Evolutionary conservation across 2,888 invertebrate genomes (phyloP).

Genomic region (Drosophila kanekoi): DNA sequence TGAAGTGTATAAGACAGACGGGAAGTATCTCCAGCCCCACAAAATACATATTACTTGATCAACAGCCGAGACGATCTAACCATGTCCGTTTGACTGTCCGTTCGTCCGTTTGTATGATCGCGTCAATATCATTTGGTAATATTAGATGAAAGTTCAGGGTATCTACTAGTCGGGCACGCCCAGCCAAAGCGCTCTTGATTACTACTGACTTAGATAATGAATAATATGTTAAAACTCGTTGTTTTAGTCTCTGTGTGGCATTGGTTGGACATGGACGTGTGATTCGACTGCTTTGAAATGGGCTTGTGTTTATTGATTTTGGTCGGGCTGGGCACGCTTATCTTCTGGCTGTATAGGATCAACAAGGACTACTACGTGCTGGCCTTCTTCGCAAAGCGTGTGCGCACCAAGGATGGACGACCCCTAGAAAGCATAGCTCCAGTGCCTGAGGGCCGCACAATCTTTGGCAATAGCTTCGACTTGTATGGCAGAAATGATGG

Average conservation of each 20-base stretch:
- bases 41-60: too few relatives aligned
- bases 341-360: slow-evolving; percentile 54
- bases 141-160: too few relatives aligned
- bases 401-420: slow-evolving; percentile 70
- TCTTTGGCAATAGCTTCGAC: slow-evolving; percentile 81
- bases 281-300: slow-evolving; percentile 17
- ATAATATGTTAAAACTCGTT: not conserved
- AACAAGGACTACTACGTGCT: slow-evolving; percentile 63
- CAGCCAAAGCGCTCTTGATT: not conserved
- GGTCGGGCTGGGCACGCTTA: slow-evolving; percentile 32
- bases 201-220: not conserved
- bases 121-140: too few relatives aligned
- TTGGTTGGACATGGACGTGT: not conserved
- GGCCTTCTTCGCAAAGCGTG: slow-evolving; percentile 60
- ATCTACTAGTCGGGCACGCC: too few relatives aligned
- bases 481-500: slow-evolving; percentile 50
- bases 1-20: too few relatives aligned
- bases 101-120: too few relatives aligned
- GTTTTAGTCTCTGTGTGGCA: slow-evolving; percentile 12
- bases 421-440: slow-evolving; percentile 65
- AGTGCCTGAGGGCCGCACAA: slow-evolving; percentile 55
- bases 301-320: slow-evolving; percentile 38
- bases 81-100: too few relatives aligned
- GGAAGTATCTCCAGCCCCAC: too few relatives aligned
- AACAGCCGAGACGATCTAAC: too few relatives aligned